phyloP scores from a whole-genome alignment of 2,113 vertebrate genomes.

The Cettia cetti region DNA sequence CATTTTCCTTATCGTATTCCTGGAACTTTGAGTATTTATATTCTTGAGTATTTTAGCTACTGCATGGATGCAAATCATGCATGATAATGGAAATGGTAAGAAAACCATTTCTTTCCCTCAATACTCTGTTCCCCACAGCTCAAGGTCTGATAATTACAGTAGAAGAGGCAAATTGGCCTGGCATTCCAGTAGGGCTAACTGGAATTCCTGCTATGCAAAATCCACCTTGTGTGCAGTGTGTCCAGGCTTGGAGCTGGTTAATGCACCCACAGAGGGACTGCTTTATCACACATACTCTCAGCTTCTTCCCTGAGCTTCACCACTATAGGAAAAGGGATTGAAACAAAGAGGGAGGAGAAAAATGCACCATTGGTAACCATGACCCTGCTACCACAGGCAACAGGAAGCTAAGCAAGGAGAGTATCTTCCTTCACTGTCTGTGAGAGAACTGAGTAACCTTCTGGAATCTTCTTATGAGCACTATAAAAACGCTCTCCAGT shows the following conservation, averaged over 20 bases:
- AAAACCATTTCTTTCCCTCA: neutral
- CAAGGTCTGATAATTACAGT: neutral
- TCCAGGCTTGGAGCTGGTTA: neutral
- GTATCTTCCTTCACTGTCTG: neutral
- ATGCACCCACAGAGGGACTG: neutral
- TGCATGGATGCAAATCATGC: neutral
- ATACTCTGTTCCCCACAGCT: neutral
- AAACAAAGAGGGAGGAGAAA: neutral
- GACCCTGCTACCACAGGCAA: neutral
- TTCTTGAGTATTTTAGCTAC: neutral
- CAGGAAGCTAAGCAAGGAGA: neutral
- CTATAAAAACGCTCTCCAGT: neutral
- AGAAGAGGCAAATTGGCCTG: neutral
- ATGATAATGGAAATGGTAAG: neutral
- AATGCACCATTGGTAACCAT: neutral
- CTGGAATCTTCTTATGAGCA: rapidly evolving
- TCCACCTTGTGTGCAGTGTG: neutral
- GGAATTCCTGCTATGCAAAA: neutral
- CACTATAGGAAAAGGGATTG: neutral
- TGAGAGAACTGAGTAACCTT: neutral
- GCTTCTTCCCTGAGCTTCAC: neutral
- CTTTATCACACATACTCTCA: neutral
- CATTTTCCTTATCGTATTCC: neutral
- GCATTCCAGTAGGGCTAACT: neutral
- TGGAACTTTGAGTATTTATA: neutral